Conservation (phyloP, 2,888 invertebrate genomes). For the Drosophila kanekoi region DNA sequence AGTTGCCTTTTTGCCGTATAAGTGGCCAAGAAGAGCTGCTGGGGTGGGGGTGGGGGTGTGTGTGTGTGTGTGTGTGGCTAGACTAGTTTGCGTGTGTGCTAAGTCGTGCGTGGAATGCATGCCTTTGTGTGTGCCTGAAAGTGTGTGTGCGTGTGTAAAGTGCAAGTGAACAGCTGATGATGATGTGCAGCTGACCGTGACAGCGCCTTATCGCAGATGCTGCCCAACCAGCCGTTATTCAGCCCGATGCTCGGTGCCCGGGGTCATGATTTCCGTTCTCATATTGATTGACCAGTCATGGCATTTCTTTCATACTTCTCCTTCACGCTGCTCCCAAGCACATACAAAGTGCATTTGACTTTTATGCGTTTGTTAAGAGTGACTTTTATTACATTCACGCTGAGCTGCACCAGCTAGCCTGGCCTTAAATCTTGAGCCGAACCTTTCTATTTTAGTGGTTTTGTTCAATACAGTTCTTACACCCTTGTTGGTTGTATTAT, state of each 20-base stretch:
- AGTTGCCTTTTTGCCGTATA: constrained; percentile 14
- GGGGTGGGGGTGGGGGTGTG: not conserved
- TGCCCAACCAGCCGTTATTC: not conserved
- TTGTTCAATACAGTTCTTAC: too few relatives aligned
- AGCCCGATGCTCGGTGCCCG: not conserved
- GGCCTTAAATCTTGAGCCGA: too few relatives aligned
- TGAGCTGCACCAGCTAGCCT: too few relatives aligned
- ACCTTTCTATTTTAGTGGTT: too few relatives aligned
- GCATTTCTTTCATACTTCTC: not conserved
- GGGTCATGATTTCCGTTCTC: constrained; percentile 12
- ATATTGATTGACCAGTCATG: constrained; percentile 2
- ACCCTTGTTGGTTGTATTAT: too few relatives aligned
- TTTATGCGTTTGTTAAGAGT: not conserved
- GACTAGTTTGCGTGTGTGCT: constrained; percentile 50
- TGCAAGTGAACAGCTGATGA: constrained; percentile 27
- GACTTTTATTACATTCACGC: constrained; percentile 1
- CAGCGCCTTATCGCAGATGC: constrained; percentile 11
- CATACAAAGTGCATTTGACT: constrained; percentile 19
- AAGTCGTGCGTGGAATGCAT: constrained; percentile 50
- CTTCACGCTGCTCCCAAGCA: not conserved
- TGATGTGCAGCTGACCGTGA: constrained; percentile 6
- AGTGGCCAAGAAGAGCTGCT: not conserved
- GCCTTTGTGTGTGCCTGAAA: constrained; percentile 21
- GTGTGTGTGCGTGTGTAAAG: not conserved
- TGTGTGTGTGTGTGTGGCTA: not conserved